phyloP scores from a whole-genome alignment of 30 jellyfish, hydroid and myxozoan genomes.

The Cassiopea xamachana region DNA sequence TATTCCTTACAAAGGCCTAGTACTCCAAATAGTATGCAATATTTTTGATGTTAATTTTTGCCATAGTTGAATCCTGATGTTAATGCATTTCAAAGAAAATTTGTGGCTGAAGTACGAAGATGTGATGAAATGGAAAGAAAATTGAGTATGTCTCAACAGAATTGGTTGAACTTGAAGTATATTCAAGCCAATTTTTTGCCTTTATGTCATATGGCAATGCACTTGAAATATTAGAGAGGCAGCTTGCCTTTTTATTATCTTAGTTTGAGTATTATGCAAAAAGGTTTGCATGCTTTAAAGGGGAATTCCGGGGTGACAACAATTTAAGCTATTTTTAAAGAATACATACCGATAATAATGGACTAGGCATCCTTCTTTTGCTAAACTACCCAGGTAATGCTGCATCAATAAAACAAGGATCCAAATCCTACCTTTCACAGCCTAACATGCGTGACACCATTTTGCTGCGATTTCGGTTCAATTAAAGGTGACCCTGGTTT shows the following conservation, averaged over 20 bases:
- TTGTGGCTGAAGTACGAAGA: slow-evolving; percentile 95
- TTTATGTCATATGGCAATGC: no score
- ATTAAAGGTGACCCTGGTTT: slow-evolving; percentile 20
- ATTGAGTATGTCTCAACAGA: slow-evolving; percentile 67
- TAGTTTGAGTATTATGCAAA: no score
- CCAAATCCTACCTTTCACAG: slow-evolving; percentile 19
- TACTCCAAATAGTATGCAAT: no score
- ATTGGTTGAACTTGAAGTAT: neutral
- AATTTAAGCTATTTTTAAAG: slow-evolving; percentile 21
- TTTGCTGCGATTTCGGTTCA: neutral
- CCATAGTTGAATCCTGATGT: slow-evolving; percentile 97
- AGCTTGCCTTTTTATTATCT: no score
- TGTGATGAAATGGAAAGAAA: slow-evolving; percentile 99
- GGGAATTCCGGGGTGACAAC: slow-evolving; percentile 45
- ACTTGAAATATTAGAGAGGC: no score
- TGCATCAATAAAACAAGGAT: slow-evolving; percentile 8
- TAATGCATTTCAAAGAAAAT: slow-evolving; percentile 95
- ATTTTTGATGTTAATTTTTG: no score
- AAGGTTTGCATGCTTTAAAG: neutral
- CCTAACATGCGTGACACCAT: neutral
- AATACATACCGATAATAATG: slow-evolving; percentile 27
- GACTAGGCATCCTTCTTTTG: slow-evolving; percentile 28
- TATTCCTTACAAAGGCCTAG: no score
- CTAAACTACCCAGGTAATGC: slow-evolving; percentile 12
- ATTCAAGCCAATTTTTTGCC: no score